Evolutionary conservation across 2,113 vertebrate species (phyloP), one percentile per base, ranked within the genome.

Genomic region (Stigmatopora argus): DNA sequence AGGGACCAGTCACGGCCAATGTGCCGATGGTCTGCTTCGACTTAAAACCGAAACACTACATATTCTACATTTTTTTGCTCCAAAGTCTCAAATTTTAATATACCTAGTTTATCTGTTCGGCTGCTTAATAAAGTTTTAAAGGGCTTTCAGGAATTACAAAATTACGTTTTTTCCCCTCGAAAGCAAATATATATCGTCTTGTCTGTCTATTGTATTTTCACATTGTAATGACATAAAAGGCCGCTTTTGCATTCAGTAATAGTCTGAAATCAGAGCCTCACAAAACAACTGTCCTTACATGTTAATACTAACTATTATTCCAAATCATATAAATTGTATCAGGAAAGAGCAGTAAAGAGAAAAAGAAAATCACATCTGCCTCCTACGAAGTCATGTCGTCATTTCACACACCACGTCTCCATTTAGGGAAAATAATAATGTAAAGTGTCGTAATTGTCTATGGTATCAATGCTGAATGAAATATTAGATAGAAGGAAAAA

Each of bases 391-490:
- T 17, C 34, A 58, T 5, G 6, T 34, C 13, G 31, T 2, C 9
- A 26, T 57, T 5, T 18, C n/a, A 21, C 48, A 8, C 13, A 31
- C 7, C 15, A 59, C 31, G 38, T 38, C 31, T 38, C 35, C 17
- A 44, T n/a, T 19, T 13, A 60, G 35, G n/a, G 34, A 10, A 49
- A 21, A 34, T 7, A 48, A 18, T 13, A 35, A 26, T 23, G 7
- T 14, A 19, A 34, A 48, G 41, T 44, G n/a, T 17, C 14, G 65
- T 12, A 55, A 46, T 48, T 53, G 1, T 41, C 58, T 5, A 12
- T 21, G 2, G 19, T 59, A 19, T 45, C 19, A 34, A 47, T 26
- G n/a, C 47, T 18, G 67, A 67, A 66, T 67, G 41, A 65, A 66
- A 17, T 0, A 13, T 51, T 17, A 21, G 64, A 51, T 38, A 14